A percentile compares a stretch with the other conserved stretches of the same genome.
Conservation (phyloP, 2,797 vertebrate species). For the Gadopsis bispinosus region DNA sequence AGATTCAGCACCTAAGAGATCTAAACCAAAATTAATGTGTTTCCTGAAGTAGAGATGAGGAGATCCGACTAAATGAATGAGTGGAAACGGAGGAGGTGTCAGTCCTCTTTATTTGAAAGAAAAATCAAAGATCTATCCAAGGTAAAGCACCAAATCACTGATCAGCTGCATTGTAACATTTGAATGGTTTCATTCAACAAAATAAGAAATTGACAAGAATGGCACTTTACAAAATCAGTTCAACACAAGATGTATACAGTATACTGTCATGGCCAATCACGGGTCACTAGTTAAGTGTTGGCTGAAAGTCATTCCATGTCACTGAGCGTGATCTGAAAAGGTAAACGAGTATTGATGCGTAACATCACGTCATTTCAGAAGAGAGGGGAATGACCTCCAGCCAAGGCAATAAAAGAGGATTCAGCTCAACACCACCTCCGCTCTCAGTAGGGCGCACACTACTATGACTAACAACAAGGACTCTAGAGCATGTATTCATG, state of each 20-base stretch:
- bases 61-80: slow-evolving; percentile 1
- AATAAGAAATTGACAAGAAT: background rate
- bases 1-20: too few species aligned
- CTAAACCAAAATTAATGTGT: too few species aligned
- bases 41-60: background rate
- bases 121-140: slow-evolving; percentile 49
- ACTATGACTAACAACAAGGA: background rate
- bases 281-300: background rate
- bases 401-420: background rate
- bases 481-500: background rate
- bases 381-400: too few species aligned
- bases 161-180: background rate
- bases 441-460: background rate
- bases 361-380: too few species aligned
- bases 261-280: background rate
- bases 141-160: slow-evolving; percentile 54
- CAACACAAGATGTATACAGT: slow-evolving; percentile 8
- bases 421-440: slow-evolving; percentile 1
- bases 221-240: slow-evolving; percentile 1
- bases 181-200: background rate
- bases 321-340: background rate
- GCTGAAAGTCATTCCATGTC: background rate
- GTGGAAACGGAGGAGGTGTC: slow-evolving; percentile 5
- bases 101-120: slow-evolving; percentile 54
- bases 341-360: too few species aligned